Percentiles rank a stretch among this genome's conserved stretches.
These are phyloP conservation scores for Megaceryle alcyon DNA, from an alignment of 2,797 vertebrate species.

Conservation along the genomic window DNA sequence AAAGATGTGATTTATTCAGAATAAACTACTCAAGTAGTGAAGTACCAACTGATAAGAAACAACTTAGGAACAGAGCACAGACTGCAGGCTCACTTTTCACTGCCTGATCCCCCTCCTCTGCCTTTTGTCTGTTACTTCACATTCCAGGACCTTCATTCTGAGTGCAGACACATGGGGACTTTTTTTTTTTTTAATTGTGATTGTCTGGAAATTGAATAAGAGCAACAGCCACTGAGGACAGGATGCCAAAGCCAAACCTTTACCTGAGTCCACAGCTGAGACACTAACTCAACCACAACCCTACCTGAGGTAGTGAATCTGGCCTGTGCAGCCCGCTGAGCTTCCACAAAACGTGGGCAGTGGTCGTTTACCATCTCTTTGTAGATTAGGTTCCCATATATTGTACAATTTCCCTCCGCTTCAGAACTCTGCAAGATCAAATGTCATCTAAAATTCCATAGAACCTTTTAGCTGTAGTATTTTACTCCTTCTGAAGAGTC, in stretches of 20 bases:
- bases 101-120: not conserved
- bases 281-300: not conserved
- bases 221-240: not conserved
- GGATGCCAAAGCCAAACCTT: not conserved
- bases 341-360: not conserved
- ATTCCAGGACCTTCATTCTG: not conserved
- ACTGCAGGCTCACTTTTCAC: not conserved
- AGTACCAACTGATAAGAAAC: not conserved
- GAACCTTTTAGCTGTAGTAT: not conserved
- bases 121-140: not conserved
- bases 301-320: not conserved
- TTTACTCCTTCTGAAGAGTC: not conserved
- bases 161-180: accelerated
- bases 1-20: not conserved
- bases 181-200: not conserved
- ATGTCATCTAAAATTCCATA: not conserved
- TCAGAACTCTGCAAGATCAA: not conserved
- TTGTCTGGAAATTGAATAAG: not conserved
- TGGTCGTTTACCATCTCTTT: not conserved
- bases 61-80: not conserved
- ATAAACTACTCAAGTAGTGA: not conserved
- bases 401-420: not conserved
- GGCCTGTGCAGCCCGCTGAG: not conserved
- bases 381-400: not conserved
- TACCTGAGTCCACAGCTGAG: accelerated